Base-by-base conservation (phyloP, 2,888 invertebrate species). In the Drosophila macrothrix region DNA sequence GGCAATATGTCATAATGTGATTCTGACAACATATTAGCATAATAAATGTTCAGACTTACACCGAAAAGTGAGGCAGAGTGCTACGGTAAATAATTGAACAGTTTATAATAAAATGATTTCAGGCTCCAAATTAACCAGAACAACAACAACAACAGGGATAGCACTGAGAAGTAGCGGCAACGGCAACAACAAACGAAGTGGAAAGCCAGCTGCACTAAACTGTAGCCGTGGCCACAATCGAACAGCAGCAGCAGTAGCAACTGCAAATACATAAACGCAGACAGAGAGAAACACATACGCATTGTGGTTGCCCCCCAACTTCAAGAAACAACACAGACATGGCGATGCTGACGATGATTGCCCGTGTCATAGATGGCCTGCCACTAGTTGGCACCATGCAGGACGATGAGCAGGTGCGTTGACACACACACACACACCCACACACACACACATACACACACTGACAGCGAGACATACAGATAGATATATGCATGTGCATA, bases 271-370 rank as follows among this genome's bases (percentile, higher is more conserved):
- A 61, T 25, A 29, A 0, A 37, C 28, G 22, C 7, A 29, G 25
- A 46, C 1, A 53, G 19, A 14, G 16, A 55, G 19, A 25, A 33
- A 49, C 19, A 12, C 46, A 46, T 12, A 25, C 29, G 6, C 3
- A 43, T 63, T 67, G 33, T 31, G 62, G 52, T 56, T 64, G 69
- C 39, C 54, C 43, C 22, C 37, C 55, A 37, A 60, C 25, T n/a
- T 56, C 39, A 29, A 25, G 19, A 56, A 22, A 56, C 43, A 25
- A 50, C 43, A 49, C 28, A 52, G 95, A 94, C 93, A 99, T 99
- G 99, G 98, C 99, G 93, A 94, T 99, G 92, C 96, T 99, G 95
- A 99, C 99, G 77, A 98, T 99, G 97, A 99, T 99, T 91, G 99
- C 99, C 33, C 95, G 99, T 89, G 96, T 98, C 88, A 96, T 96